Evolutionary conservation across 2,888 invertebrate species (phyloP).

Genomic region (Acanthosepion pharaonis): DNA sequence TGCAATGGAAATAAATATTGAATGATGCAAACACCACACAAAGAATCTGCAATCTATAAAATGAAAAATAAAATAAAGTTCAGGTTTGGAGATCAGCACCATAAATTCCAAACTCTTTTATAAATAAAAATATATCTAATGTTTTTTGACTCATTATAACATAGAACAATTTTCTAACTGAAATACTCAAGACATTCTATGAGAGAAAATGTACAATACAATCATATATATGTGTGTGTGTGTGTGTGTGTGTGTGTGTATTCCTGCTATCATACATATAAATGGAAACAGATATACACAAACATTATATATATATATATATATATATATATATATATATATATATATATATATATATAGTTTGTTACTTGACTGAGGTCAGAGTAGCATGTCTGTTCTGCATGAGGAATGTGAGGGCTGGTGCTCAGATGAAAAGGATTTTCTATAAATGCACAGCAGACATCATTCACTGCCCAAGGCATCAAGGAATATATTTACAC

Average conservation of each 20-base stretch:
- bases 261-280: not conserved
- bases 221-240: not conserved
- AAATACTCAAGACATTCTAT: not conserved
- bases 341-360: not conserved
- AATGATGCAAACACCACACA: not conserved
- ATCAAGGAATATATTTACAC: too few relatives aligned
- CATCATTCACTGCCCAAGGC: too few relatives aligned
- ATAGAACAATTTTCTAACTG: not conserved
- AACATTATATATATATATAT: too few relatives aligned
- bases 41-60: not conserved
- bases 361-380: not conserved
- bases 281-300: not conserved
- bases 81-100: not conserved
- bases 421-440: too few relatives aligned
- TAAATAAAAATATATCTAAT: conserved; percentile 33
- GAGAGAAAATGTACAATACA: not conserved
- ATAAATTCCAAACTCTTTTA: not conserved
- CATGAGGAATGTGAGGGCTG: too few relatives aligned
- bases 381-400: too few relatives aligned
- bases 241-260: not conserved
- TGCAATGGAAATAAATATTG: conserved; percentile 33
- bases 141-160: not conserved
- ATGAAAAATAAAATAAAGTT: not conserved
- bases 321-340: not conserved
- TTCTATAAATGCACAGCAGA: too few relatives aligned